Evolutionary conservation across 2,113 vertebrate species (phyloP).

Genomic region (Verasper variegatus): DNA sequence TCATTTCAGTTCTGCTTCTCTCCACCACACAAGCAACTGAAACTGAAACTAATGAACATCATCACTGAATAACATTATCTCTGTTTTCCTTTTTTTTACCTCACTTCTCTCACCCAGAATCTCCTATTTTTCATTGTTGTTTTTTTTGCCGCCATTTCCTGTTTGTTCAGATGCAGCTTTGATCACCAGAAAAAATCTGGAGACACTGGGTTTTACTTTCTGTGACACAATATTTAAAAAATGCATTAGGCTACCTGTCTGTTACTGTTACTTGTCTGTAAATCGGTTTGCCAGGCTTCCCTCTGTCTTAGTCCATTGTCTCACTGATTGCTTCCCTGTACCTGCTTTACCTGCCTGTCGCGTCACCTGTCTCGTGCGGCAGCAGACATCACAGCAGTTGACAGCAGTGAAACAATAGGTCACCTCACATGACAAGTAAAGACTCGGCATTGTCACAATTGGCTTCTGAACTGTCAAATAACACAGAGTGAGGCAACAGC

Average conservation of each 20-base stretch:
- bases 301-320: too few species aligned
- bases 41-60: constrained; percentile 42
- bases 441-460: not conserved
- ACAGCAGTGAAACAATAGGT: not conserved
- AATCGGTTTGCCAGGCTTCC: too few species aligned
- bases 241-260: constrained; percentile 9
- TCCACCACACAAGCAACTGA: constrained; percentile 24
- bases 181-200: constrained; percentile 27
- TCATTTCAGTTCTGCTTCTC: constrained; percentile 20
- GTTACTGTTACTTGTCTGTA: too few species aligned
- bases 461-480: not conserved
- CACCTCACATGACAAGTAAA: not conserved
- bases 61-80: constrained; percentile 35
- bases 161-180: constrained; percentile 38
- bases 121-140: not conserved
- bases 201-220: not conserved
- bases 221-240: not conserved
- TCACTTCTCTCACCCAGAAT: not conserved
- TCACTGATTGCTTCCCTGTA: too few species aligned
- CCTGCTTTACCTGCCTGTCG: not conserved
- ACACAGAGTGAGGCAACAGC: not conserved
- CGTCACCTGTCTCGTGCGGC: not conserved
- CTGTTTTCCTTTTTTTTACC: too few species aligned
- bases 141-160: constrained; percentile 13
- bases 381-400: not conserved